These are phyloP conservation scores for Poliocrania exsul DNA, from an alignment of 2,797 vertebrate genomes.

Conservation along the genomic window DNA sequence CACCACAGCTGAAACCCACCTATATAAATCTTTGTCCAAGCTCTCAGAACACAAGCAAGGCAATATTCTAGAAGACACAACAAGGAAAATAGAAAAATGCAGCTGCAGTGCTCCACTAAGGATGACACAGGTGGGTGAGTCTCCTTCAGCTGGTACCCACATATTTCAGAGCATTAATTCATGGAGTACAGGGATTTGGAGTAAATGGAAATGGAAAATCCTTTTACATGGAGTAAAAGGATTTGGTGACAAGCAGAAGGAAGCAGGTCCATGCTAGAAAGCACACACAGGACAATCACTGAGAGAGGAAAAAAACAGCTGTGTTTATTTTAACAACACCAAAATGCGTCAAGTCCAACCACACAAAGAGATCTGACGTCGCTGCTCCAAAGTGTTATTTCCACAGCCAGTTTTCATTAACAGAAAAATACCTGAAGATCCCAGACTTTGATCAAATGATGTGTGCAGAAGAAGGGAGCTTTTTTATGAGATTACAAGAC, in stretches of 20 bases:
- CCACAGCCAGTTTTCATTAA: slow-evolving; percentile 15
- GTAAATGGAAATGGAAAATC: too few species aligned
- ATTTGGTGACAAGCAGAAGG: neutral
- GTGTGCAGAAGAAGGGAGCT: neutral
- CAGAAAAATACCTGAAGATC: slow-evolving; percentile 13
- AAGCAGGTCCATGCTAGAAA: neutral
- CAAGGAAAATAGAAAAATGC: neutral
- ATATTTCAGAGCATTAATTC: neutral
- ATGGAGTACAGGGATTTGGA: neutral
- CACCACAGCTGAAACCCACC: neutral
- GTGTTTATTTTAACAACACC: neutral
- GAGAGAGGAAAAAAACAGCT: neutral
- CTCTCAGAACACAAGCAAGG: neutral
- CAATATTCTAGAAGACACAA: neutral
- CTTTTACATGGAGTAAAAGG: neutral
- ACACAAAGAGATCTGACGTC: neutral
- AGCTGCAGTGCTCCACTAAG: neutral
- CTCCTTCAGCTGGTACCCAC: neutral
- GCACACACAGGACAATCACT: fast-evolving
- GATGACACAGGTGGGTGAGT: neutral
- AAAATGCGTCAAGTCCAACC: neutral
- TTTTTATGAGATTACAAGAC: slow-evolving; percentile 10
- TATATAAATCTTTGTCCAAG: neutral
- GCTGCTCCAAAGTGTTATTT: neutral
- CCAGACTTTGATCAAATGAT: neutral